Conservation (phyloP, 2,797 vertebrate species). For the Molossus molossus region DNA sequence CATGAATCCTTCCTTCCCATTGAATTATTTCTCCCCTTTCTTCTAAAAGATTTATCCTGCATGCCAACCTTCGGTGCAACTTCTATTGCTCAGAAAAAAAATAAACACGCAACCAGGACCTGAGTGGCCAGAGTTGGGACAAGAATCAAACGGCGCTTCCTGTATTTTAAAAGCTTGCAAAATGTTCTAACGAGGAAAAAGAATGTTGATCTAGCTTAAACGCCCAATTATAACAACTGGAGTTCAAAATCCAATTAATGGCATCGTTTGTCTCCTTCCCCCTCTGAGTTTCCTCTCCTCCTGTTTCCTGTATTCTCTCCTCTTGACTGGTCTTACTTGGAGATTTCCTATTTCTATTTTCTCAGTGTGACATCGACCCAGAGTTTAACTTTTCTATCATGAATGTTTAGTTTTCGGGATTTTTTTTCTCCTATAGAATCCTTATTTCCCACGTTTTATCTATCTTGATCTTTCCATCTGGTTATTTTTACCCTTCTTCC, state of each 20-base stretch:
- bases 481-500: conserved; percentile 67
- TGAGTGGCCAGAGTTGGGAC: conserved; percentile 62
- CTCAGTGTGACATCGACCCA: background rate
- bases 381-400: conserved; percentile 21
- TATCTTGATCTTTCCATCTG: conserved; percentile 47
- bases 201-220: conserved; percentile 70
- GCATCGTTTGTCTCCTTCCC: background rate
- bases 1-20: conserved; percentile 85
- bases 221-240: conserved; percentile 45
- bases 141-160: conserved; percentile 78
- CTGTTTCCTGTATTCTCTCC: background rate
- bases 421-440: background rate
- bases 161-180: conserved; percentile 73
- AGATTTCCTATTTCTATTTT: conserved; percentile 16
- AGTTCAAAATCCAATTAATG: conserved; percentile 66
- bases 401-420: background rate
- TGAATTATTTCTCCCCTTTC: conserved; percentile 80
- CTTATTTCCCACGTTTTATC: background rate
- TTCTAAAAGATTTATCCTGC: conserved; percentile 83
- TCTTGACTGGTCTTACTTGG: background rate
- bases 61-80: conserved; percentile 82
- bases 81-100: conserved; percentile 80
- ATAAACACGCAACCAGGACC: conserved; percentile 79
- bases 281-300: background rate
- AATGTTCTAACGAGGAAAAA: conserved; percentile 63